These are phyloP conservation scores for Ladona fulva DNA, from an alignment of 1,140 invertebrate genomes.

Conservation along the genomic window DNA sequence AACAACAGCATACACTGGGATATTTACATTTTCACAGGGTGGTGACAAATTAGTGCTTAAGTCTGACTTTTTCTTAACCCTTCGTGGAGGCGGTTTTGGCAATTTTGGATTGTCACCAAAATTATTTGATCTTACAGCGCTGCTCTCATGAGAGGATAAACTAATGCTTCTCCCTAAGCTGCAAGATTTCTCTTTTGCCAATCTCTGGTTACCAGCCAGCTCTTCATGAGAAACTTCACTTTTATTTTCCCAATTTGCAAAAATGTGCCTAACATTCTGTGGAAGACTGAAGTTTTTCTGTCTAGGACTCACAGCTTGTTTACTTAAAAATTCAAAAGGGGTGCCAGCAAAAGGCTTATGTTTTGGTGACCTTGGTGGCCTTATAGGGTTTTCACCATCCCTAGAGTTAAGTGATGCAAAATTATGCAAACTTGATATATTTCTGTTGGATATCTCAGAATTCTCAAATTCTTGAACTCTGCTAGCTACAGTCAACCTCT, in stretches of 20 bases:
- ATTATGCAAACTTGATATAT: not conserved
- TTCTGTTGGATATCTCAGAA: not conserved
- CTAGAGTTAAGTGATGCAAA: not conserved
- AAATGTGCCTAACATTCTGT: not conserved
- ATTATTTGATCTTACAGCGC: no score
- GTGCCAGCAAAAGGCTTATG: not conserved
- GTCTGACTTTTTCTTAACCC: not conserved
- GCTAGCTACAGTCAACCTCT: not conserved
- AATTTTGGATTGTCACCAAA: no score
- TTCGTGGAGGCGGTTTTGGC: not conserved
- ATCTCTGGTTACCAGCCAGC: not conserved
- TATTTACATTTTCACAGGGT: conserved; percentile 7
- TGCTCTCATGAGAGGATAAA: not conserved
- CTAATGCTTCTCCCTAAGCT: not conserved
- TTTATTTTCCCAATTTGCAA: not conserved
- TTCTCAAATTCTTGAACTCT: not conserved
- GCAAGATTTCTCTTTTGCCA: not conserved
- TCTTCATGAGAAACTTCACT: not conserved
- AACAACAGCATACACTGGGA: conserved; percentile 18
- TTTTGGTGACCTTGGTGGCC: not conserved
- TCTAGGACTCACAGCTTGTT: not conserved
- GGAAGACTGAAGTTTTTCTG: not conserved
- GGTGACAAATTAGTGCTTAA: no score
- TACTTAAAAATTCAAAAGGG: not conserved
- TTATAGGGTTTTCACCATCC: not conserved